Evolutionary conservation across 92 coral and sea anemone species (phyloP), one percentile per base, ranked within the genome.

Genomic region (Epizoanthus rinbou): DNA sequence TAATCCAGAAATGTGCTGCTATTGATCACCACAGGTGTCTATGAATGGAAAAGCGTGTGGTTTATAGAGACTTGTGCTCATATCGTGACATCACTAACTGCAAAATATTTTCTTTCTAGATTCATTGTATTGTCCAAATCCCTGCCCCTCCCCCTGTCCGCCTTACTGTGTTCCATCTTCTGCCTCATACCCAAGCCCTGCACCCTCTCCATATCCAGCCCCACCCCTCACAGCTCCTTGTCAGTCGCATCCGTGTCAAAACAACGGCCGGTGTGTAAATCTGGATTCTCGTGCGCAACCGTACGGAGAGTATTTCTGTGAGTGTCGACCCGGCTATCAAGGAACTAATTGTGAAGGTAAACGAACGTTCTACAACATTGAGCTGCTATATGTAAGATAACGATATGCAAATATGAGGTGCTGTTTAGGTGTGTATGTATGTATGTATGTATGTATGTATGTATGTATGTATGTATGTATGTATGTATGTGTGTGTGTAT

Each of bases 281-380:
- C 86, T 21, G 57, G 85, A 21, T 53, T 67, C 22, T 25, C 75
- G 54, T 7, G 14, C 2, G 62, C 90, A 10, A 66, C 64, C 21
- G 8, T 87, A n/a, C 21, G 50, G 11, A 47, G 82, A 18, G 22
- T 81, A 65, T 24, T 64, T 14, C 54, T 84, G 64, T 58, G 57
- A 75, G 33, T 85, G 88, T 58, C 59, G 59, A 10, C 76, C 88
- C 17, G 88, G 83, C 2, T 85, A 50, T 23, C 79, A 76, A 67
- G 88, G 88, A 76, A 54, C 45, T 17, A 43, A 75, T 41, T 85
- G 88, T 66, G 76, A 85, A 85, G 88, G 85, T 81, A 80, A 28
- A 1, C 10, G 69, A 28, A 5, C 10, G 7, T 22, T 5, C 22
- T 62, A 9, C 28, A 19, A 5, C 6, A 10, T 8, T 45, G 13